phyloP scores from a whole-genome alignment of 2,888 invertebrate species.

The Cacoxenus indagator region DNA sequence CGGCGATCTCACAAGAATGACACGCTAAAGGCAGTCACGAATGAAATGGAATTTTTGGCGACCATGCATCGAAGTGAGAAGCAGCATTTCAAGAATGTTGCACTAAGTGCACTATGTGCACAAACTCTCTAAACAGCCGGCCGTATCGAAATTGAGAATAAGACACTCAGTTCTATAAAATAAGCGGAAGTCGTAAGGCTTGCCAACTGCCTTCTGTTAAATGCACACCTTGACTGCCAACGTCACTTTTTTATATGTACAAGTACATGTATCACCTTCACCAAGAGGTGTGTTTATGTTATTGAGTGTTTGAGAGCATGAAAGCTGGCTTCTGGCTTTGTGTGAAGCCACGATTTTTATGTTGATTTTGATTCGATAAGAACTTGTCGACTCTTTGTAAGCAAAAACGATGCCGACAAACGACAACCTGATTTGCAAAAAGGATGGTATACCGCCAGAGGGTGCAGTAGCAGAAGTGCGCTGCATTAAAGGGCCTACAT shows the following conservation, averaged over 20 bases:
- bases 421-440: constrained; percentile 5
- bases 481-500: neutral
- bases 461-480: neutral
- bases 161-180: too few relatives aligned
- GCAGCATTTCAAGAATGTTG: too few relatives aligned
- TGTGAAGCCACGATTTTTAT: neutral
- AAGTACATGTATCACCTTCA: constrained; percentile 57
- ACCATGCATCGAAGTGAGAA: too few relatives aligned
- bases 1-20: too few relatives aligned
- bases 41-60: too few relatives aligned
- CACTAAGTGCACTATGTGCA: too few relatives aligned
- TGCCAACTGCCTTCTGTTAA: neutral
- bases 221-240: constrained; percentile 30
- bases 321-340: constrained; percentile 1
- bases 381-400: constrained; percentile 25
- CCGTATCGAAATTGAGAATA: too few relatives aligned
- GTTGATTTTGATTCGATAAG: constrained; percentile 46
- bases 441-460: neutral
- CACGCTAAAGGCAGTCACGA: too few relatives aligned
- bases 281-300: constrained; percentile 50
- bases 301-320: constrained; percentile 32
- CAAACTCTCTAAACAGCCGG: too few relatives aligned
- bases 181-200: neutral
- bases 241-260: constrained; percentile 48
- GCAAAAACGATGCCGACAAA: constrained; percentile 27